Percentiles rank a stretch among this genome's conserved stretches.
Conservation (phyloP, 2,797 vertebrate species). For the Prunella strophiata region DNA sequence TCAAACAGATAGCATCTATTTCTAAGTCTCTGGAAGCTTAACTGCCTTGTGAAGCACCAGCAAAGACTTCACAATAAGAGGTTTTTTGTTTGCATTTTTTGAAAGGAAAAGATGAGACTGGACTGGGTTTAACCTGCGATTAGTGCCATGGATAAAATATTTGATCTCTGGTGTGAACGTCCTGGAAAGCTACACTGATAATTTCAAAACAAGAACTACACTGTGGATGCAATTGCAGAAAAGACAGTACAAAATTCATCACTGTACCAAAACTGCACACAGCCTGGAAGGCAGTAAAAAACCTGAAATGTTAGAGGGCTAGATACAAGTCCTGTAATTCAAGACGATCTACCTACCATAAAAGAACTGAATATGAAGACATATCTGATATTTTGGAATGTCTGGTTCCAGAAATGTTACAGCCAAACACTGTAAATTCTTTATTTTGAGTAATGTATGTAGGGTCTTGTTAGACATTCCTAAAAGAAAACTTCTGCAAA, state of each 20-base stretch:
- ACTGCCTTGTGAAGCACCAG: conserved; percentile 35
- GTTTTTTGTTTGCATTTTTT: conserved; percentile 15
- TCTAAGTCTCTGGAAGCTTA: conserved; percentile 36
- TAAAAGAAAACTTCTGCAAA: not conserved
- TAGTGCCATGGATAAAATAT: conserved; percentile 38
- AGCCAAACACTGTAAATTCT: not conserved
- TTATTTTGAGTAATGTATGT: not conserved
- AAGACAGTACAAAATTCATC: conserved; percentile 8
- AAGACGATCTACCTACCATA: conserved; percentile 18
- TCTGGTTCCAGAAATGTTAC: conserved; percentile 14
- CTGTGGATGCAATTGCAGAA: conserved; percentile 41
- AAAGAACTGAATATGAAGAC: conserved; percentile 24
- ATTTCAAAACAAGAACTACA: conserved; percentile 32
- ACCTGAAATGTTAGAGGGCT: conserved; percentile 14
- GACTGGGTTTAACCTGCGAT: conserved; percentile 24
- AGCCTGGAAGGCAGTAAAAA: conserved; percentile 30
- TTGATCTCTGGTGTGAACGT: conserved; percentile 33
- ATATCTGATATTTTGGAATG: not conserved
- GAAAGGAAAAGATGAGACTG: conserved; percentile 47
- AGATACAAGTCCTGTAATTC: conserved; percentile 26
- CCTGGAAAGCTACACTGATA: conserved; percentile 38
- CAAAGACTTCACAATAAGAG: conserved; percentile 6
- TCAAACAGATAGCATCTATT: conserved; percentile 29
- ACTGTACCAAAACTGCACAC: not conserved
- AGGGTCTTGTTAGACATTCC: not conserved